These are phyloP conservation scores for Actinernus sp. DNA, from an alignment of 92 coral and sea anemone species.

Conservation along the genomic window DNA sequence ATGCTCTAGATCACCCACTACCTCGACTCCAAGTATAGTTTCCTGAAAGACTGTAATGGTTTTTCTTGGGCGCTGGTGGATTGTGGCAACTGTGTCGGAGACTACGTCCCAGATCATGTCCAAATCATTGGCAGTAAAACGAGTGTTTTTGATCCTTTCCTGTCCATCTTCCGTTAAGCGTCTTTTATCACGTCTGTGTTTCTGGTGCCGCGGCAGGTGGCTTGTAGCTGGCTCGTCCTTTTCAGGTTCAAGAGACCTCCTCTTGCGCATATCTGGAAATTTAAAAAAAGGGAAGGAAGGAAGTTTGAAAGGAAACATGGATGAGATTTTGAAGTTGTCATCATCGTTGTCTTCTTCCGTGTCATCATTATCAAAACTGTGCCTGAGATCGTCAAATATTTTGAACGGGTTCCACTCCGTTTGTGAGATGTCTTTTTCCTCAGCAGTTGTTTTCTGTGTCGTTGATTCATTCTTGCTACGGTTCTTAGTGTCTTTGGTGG, in stretches of 20 bases:
- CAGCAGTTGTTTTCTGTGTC: background rate
- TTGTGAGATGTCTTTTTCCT: background rate
- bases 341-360: slow-evolving; percentile 12
- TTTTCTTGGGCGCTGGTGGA: slow-evolving; percentile 21
- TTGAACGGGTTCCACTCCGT: background rate
- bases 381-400: slow-evolving; percentile 19
- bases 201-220: background rate
- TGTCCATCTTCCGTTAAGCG: slow-evolving; percentile 14
- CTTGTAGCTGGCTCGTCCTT: background rate
- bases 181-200: slow-evolving; percentile 12
- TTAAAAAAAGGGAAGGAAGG: slow-evolving; percentile 37
- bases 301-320: slow-evolving; percentile 24
- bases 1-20: slow-evolving; percentile 51
- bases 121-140: slow-evolving; percentile 19
- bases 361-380: slow-evolving; percentile 12
- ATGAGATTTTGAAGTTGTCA: slow-evolving; percentile 21
- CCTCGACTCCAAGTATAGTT: slow-evolving; percentile 36
- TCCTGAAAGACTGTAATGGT: slow-evolving; percentile 29
- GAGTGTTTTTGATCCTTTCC: background rate
- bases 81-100: slow-evolving; percentile 23
- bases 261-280: slow-evolving; percentile 14
- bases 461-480: background rate
- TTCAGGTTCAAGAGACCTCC: slow-evolving; percentile 24
- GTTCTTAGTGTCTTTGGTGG: background rate
- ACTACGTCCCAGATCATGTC: slow-evolving; percentile 50